These are phyloP conservation scores for Portevinia maculata DNA, from an alignment of 2,888 invertebrate species.

Conservation along the genomic window DNA sequence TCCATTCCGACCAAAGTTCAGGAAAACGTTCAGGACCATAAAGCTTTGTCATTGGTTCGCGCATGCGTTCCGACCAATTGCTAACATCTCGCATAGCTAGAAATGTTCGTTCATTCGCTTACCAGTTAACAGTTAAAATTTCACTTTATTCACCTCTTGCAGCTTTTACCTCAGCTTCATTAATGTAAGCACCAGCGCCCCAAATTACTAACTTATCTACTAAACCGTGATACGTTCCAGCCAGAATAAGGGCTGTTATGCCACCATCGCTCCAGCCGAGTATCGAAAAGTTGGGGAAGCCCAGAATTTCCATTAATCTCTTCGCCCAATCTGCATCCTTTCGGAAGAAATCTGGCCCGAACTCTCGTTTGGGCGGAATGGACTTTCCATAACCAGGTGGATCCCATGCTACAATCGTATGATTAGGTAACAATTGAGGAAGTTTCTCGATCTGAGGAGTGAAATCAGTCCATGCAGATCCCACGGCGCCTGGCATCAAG, in stretches of 20 bases:
- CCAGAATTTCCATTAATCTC: constrained; percentile 89
- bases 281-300: constrained; percentile 88
- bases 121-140: background rate
- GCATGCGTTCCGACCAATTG: constrained; percentile 91
- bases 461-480: constrained; percentile 93
- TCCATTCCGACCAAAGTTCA: constrained; percentile 89
- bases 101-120: background rate
- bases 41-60: constrained; percentile 87
- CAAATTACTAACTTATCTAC: constrained; percentile 90
- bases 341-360: constrained; percentile 87
- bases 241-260: constrained; percentile 89
- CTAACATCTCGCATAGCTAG: constrained; percentile 84
- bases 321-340: constrained; percentile 89
- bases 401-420: constrained; percentile 87
- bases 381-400: constrained; percentile 95
- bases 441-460: constrained; percentile 88
- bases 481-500: constrained; percentile 91
- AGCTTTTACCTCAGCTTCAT: constrained; percentile 86
- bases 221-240: constrained; percentile 87
- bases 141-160: constrained; percentile 84
- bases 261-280: constrained; percentile 97
- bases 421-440: constrained; percentile 80
- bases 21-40: constrained; percentile 90
- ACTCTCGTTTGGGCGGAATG: constrained; percentile 89
- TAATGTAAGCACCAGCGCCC: constrained; percentile 90